These are phyloP conservation scores for Aleiodes sp. DNA, from an alignment of 1,140 invertebrate genomes.

Conservation along the genomic window DNA sequence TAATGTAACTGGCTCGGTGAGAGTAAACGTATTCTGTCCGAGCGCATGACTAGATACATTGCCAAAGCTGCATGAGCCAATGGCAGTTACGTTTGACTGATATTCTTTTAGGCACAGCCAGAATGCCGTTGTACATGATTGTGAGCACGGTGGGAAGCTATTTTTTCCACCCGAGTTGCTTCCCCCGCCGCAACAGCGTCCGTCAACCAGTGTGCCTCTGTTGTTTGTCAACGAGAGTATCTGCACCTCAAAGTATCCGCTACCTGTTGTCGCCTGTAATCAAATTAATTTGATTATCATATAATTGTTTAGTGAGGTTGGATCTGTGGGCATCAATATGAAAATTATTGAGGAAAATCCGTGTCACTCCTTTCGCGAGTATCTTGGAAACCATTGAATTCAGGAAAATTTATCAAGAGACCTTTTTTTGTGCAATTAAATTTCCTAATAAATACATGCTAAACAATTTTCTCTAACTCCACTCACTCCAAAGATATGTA, in stretches of 20 bases:
- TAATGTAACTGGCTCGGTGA: constrained; percentile 82
- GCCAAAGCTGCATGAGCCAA: constrained; percentile 88
- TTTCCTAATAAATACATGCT: too few relatives aligned
- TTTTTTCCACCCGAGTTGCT: constrained; percentile 60
- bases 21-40: constrained; percentile 87
- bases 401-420: neutral
- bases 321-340: neutral
- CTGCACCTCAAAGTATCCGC: constrained; percentile 91
- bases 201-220: constrained; percentile 80
- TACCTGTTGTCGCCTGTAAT: constrained; percentile 74
- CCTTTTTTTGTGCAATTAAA: too few relatives aligned
- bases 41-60: constrained; percentile 85
- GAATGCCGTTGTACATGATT: constrained; percentile 84
- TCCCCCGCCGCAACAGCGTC: constrained; percentile 81
- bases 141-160: constrained; percentile 61
- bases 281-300: neutral
- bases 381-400: too few relatives aligned
- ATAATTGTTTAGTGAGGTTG: neutral
- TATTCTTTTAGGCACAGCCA: constrained; percentile 92
- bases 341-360: too few relatives aligned
- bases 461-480: too few relatives aligned
- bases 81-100: constrained; percentile 83
- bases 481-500: too few relatives aligned
- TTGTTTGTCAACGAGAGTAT: constrained; percentile 89
- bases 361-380: too few relatives aligned